phyloP scores from a whole-genome alignment of 1,140 invertebrate genomes.

The Lordiphosa collinella region DNA sequence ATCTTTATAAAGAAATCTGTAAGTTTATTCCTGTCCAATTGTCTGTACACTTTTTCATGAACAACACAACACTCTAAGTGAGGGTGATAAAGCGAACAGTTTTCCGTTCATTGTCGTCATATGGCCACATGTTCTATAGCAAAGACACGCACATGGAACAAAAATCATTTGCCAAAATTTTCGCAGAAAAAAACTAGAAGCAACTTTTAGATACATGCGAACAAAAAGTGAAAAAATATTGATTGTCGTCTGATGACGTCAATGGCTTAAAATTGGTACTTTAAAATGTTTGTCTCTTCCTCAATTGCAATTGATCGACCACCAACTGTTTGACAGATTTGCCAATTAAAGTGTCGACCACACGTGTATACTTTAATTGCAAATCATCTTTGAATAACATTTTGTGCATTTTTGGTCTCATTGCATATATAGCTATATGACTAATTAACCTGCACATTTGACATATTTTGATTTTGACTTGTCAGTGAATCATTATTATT shows the following conservation, averaged over 20 bases:
- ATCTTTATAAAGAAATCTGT: too few relatives aligned
- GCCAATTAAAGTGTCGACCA: conserved; percentile 61
- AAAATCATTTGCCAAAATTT: conserved; percentile 13
- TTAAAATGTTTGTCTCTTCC: conserved; percentile 6
- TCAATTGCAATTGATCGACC: conserved; percentile 31
- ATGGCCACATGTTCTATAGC: background rate
- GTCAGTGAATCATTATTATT: conserved; percentile 32
- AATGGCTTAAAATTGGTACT: conserved; percentile 22
- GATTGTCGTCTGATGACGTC: conserved; percentile 44
- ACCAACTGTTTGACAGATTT: conserved; percentile 61
- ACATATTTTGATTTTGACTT: conserved; percentile 15
- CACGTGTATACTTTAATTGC: background rate
- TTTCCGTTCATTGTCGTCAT: conserved; percentile 10
- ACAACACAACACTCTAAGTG: too few relatives aligned
- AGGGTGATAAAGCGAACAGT: too few relatives aligned
- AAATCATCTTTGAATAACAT: background rate
- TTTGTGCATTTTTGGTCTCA: background rate
- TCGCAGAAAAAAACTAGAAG: background rate
- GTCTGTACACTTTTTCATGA: too few relatives aligned
- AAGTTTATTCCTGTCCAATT: too few relatives aligned
- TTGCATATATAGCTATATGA: conserved; percentile 12
- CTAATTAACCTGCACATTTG: conserved; percentile 33
- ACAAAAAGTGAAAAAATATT: conserved; percentile 12
- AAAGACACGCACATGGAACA: conserved; percentile 3
- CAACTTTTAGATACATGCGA: conserved; percentile 30